Base-by-base conservation (phyloP, 1,140 invertebrate genomes). In the Brachionus sp. region DNA sequence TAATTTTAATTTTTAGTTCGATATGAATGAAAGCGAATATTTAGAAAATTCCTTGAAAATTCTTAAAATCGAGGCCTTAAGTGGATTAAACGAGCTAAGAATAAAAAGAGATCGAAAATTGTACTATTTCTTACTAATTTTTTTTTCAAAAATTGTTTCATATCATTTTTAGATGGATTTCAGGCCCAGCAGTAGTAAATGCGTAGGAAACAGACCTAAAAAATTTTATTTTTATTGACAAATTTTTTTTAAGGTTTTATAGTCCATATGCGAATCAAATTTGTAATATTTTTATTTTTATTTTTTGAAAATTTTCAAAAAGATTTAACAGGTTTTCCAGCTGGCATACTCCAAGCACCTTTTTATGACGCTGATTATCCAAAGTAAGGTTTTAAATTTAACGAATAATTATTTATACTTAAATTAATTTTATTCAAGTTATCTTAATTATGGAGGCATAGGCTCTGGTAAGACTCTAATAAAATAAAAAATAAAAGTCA, bases 371-470 rank as follows among this genome's bases (percentile, higher is more conserved):
- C 46, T 16, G 35, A 66, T 3, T 39, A 46, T 19, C 77, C 46
- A 25, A 84, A 75, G 68, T 77, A 29, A 77, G 62, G 39, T 84
- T 44, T 84, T 64, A 13, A 57, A 57, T 29, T 37, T 2, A 42
- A 9, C 75, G 42, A 42, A 29, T 13, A 64, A 13, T 13, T 37
- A 42, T 39, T 33, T 57, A 7, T n/a, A 57, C 13, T 16, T 13
- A 46, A 46, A 6, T 70, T 16, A 44, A 83, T n/a, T 83, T 73
- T 33, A 46, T 66, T 29, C 12, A 84, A 88, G 87, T 23, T 87
- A 87, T 13, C 86, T 95, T 12, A 94, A 95, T 87, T 95, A 95
- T 87, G 95, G 91, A 19, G 91, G 90, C 7, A 92, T 92, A 77
- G 91, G 91, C 19, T 89, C 91, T 10, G 91, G 66, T 70, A 70